Base-by-base conservation (phyloP, 2,797 vertebrate genomes). In the Mallotus villosus region DNA sequence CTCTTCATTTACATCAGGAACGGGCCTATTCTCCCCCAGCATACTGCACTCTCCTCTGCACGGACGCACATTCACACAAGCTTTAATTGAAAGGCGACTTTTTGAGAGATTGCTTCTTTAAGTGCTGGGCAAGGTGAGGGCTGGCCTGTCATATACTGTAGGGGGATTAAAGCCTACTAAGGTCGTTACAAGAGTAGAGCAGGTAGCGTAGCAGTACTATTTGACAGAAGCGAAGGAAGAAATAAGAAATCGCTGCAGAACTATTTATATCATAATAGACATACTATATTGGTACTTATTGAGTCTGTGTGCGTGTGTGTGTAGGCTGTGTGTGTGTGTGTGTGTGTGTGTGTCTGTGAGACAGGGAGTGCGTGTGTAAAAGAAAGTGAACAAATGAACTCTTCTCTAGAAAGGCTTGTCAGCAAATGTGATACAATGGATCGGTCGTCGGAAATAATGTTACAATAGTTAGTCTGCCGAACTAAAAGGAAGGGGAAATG, bases 1-100 rank as follows among this genome's bases (percentile, higher is more conserved):
- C 93, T 94, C 92, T 94, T 93, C 90, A 94, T 94, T 94, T 94
- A 93, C 91, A 94, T 93, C 88, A 90, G 82, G 90, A 93, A 92
- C 87, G 90, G 91, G 89, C 89, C 90, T 86, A 80, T 89, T 89
- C 89, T 84, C 91, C 87, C 92, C 87, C 89, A 87, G 83, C 90
- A 85, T 78, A 81, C 84, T 77, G 82, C 87, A 83, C 88, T 87
- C 88, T 87, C 83, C 81, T 87, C 74, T 85, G 83, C 87, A 77
- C 81, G 84, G 88, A 90, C 82, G 75, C 87, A 91, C 88, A 90
- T 87, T 90, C 86, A 87, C 90, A 88, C 75, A 71, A 81, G 90
- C 86, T 90, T 89, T 92, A 87, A 87, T 82, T 87, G 84, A 89
- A 89, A 91, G 87, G 85, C 80, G 90, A 92, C 89, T 92, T 93